These are phyloP conservation scores for Zhengitettix transpicula DNA, from an alignment of 2,888 invertebrate species.

Conservation along the genomic window DNA sequence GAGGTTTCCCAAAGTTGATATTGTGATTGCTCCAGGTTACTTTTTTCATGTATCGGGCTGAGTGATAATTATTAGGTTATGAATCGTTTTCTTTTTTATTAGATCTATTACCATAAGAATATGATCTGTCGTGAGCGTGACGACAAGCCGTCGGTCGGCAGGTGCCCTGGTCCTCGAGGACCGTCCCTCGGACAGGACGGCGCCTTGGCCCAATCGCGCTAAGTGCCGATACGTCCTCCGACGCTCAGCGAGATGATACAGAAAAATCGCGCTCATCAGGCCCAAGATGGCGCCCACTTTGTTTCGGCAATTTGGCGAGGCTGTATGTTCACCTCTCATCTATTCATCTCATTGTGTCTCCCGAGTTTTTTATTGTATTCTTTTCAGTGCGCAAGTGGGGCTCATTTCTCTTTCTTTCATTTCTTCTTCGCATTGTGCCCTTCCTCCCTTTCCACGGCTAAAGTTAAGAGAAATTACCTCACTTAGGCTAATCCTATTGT, in stretches of 20 bases:
- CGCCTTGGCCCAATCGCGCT: no score
- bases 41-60: no score
- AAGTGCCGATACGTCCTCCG: no score
- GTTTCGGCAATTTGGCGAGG: background rate
- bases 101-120: no score
- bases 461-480: slow-evolving; percentile 8
- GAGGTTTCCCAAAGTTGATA: no score
- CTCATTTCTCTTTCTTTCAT: slow-evolving; percentile 4
- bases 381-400: slow-evolving; percentile 1
- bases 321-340: background rate
- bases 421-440: background rate
- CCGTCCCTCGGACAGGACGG: no score
- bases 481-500: slow-evolving; percentile 9
- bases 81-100: no score
- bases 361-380: slow-evolving; percentile 1
- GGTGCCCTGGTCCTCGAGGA: no score
- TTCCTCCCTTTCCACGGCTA: background rate
- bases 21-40: no score
- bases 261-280: background rate
- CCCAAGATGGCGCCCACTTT: background rate
- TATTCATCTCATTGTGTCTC: background rate
- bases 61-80: no score
- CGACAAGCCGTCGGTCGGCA: no score
- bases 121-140: no score
- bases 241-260: background rate